These are phyloP conservation scores for Lasiurus borealis DNA, from an alignment of 2,113 vertebrate species.

Conservation along the genomic window DNA sequence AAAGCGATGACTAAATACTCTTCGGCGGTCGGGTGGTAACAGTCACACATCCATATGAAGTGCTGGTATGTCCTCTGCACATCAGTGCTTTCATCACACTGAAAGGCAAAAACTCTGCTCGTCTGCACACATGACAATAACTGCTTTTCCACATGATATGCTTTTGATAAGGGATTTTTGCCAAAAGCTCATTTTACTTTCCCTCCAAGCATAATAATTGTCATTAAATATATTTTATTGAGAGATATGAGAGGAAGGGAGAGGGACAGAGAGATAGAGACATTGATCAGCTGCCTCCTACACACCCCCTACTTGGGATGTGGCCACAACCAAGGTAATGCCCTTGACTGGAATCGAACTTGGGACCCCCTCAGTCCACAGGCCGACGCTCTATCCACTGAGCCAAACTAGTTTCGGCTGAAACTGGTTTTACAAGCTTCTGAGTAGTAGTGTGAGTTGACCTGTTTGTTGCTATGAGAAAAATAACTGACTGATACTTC, in stretches of 20 bases:
- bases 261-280: too few relatives aligned
- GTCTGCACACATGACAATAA: conserved; percentile 63
- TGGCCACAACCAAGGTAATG: too few relatives aligned
- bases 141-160: conserved; percentile 76
- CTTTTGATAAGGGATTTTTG: conserved; percentile 76
- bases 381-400: too few relatives aligned
- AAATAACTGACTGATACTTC: conserved; percentile 30
- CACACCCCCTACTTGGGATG: too few relatives aligned
- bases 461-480: conserved; percentile 66
- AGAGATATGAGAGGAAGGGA: too few relatives aligned
- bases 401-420: too few relatives aligned
- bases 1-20: conserved; percentile 4
- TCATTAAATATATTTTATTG: conserved; percentile 55
- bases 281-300: too few relatives aligned
- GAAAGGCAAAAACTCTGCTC: conserved; percentile 67
- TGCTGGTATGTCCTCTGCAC: conserved; percentile 29
- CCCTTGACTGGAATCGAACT: too few relatives aligned
- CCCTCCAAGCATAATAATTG: conserved; percentile 80
- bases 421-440: conserved; percentile 81
- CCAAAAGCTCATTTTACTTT: conserved; percentile 81
- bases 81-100: conserved; percentile 51
- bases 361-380: too few relatives aligned
- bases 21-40: not conserved
- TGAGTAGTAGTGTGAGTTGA: conserved; percentile 46
- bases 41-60: conserved; percentile 16